Evolutionary conservation across 2,113 vertebrate species (phyloP).

Genomic region (Heteronetta atricapilla): DNA sequence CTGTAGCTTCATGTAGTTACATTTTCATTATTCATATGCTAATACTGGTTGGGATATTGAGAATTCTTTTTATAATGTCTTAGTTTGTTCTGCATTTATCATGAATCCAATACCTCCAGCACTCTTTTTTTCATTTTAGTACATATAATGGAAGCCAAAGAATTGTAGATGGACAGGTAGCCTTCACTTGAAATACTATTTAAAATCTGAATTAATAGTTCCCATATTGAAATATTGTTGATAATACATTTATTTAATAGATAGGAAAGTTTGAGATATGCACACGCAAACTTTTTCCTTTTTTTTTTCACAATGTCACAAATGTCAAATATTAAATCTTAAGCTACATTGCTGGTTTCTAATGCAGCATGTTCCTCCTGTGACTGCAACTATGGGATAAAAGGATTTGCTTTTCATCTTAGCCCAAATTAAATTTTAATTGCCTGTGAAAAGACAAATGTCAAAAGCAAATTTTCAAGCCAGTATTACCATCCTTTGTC

Average conservation of each 20-base stretch:
- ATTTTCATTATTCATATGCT: not conserved
- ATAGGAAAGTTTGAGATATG: not conserved
- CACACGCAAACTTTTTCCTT: fast-evolving
- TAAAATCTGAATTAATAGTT: not conserved
- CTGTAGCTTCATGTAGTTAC: not conserved
- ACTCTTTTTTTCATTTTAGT: not conserved
- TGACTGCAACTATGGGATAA: conserved; percentile 66
- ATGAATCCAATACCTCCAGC: not conserved
- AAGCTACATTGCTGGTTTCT: conserved; percentile 61
- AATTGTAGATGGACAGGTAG: not conserved
- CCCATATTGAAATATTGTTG: not conserved
- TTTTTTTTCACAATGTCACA: conserved; percentile 35
- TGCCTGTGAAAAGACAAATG: conserved; percentile 78
- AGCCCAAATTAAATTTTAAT: conserved; percentile 80
- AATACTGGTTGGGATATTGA: not conserved
- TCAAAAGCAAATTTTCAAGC: conserved; percentile 75
- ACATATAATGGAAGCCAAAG: not conserved
- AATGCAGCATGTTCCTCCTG: conserved; percentile 54
- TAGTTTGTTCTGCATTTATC: not conserved
- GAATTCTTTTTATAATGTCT: not conserved
- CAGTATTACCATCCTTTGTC: conserved; percentile 48
- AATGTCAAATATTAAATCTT: conserved; percentile 37
- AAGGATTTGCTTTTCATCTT: conserved; percentile 76
- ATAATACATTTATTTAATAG: not conserved
- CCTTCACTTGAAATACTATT: not conserved